Conservation (phyloP, 2,113 vertebrate genomes). For the Stomatorhinus ivindoensis region DNA sequence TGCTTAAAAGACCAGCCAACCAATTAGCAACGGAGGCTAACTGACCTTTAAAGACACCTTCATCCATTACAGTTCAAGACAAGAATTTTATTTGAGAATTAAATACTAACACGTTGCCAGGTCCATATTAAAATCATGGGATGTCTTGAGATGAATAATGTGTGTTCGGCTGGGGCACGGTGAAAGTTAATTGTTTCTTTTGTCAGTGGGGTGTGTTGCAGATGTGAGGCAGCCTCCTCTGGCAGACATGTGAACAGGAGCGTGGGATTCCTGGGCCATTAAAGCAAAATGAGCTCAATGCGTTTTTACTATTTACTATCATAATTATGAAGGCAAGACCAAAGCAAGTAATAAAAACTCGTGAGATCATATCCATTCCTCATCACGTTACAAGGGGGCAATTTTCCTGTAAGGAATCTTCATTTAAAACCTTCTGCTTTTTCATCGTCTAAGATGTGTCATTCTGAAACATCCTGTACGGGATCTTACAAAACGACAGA, state of each 20-base stretch:
- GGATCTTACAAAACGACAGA: background rate
- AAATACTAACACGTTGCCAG: background rate
- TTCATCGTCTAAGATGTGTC: background rate
- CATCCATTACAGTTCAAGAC: background rate
- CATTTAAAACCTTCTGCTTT: background rate
- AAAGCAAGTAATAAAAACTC: background rate
- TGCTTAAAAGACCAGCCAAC: background rate
- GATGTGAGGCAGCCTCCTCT: background rate
- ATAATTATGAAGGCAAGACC: background rate
- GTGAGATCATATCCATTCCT: background rate
- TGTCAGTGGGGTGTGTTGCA: background rate
- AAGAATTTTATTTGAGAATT: background rate
- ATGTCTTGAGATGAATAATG: background rate
- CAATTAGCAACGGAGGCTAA: background rate
- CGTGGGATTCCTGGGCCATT: background rate
- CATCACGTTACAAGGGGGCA: background rate
- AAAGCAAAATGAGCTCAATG: background rate
- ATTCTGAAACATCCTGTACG: background rate
- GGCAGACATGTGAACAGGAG: background rate
- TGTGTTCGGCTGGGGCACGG: background rate
- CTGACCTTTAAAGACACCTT: background rate
- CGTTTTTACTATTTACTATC: background rate
- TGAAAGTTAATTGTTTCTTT: constrained; percentile 8
- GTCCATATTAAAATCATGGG: background rate
- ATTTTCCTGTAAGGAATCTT: background rate